A percentile compares a stretch with the other conserved stretches of the same genome.
Conservation (phyloP, 2,888 invertebrate genomes). For the Diachrysia chrysitis region DNA sequence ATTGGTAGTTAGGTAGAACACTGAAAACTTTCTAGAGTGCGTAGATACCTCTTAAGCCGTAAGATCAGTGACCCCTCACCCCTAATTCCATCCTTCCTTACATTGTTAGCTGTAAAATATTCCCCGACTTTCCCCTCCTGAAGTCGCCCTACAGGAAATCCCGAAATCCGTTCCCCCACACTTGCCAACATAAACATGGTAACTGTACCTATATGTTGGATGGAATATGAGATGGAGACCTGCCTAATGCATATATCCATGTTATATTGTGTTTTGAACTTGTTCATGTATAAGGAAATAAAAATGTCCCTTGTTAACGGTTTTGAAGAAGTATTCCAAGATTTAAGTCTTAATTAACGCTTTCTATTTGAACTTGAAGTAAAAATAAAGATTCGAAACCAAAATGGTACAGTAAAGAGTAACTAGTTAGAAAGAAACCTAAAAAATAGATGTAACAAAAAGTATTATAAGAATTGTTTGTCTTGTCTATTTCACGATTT, state of each 20-base stretch:
- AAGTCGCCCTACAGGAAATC: slow-evolving; percentile 35
- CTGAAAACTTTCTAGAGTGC: too few relatives aligned
- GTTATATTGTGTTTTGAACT: slow-evolving; percentile 25
- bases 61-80: neutral
- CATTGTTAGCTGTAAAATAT: slow-evolving; percentile 38
- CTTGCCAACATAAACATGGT: slow-evolving; percentile 56
- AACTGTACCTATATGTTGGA: slow-evolving; percentile 27
- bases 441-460: neutral
- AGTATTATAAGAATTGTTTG: neutral
- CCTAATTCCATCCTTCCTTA: slow-evolving; percentile 35
- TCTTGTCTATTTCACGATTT: neutral
- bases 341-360: neutral
- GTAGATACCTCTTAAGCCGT: neutral
- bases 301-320: too few relatives aligned
- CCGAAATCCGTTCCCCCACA: slow-evolving; percentile 58
- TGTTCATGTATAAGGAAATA: neutral
- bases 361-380: too few relatives aligned
- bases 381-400: neutral
- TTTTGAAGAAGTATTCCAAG: too few relatives aligned
- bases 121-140: slow-evolving; percentile 25
- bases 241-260: slow-evolving; percentile 16
- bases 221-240: slow-evolving; percentile 29
- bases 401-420: neutral
- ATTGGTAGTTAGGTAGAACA: too few relatives aligned
- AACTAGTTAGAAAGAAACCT: neutral